Evolutionary conservation across 2,797 vertebrate species (phyloP).

Genomic region (Clarias fuscus): DNA sequence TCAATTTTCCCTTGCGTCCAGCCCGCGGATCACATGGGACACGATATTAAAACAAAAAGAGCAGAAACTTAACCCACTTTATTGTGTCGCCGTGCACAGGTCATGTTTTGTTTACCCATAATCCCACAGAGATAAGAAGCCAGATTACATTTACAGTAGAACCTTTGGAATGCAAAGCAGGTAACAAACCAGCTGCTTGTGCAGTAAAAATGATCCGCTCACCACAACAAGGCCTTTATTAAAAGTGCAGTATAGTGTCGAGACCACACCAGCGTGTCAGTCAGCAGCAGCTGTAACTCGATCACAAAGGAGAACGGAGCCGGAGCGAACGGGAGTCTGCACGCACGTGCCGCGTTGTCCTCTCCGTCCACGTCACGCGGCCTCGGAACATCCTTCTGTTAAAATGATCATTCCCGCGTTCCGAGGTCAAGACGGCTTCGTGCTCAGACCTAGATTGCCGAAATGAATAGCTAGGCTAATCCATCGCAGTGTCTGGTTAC

Average conservation of each 20-base stretch:
- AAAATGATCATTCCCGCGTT: slow-evolving; percentile 15
- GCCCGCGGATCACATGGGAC: background rate
- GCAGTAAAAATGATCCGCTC: background rate
- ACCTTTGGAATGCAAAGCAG: slow-evolving; percentile 24
- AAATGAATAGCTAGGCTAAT: slow-evolving; percentile 35
- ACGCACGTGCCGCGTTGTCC: background rate
- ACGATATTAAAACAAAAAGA: background rate
- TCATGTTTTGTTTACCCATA: slow-evolving; percentile 14
- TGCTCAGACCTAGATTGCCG: background rate
- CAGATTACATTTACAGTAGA: slow-evolving; percentile 1
- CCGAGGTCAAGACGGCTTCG: slow-evolving; percentile 16
- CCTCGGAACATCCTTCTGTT: slow-evolving; percentile 25
- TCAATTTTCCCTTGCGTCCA: background rate
- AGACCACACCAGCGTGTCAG: background rate
- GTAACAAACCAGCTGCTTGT: background rate
- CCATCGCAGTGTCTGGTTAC: slow-evolving; percentile 24
- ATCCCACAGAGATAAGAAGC: background rate
- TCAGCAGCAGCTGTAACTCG: slow-evolving; percentile 19
- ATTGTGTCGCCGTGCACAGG: background rate
- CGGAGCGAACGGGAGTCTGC: background rate
- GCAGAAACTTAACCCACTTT: background rate
- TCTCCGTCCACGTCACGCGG: background rate
- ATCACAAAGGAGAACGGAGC: slow-evolving; percentile 9
- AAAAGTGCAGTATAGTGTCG: background rate
- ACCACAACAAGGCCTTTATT: background rate